Base-by-base conservation (phyloP, 2,888 invertebrate genomes). In the Drosophila pseudotalamancana region DNA sequence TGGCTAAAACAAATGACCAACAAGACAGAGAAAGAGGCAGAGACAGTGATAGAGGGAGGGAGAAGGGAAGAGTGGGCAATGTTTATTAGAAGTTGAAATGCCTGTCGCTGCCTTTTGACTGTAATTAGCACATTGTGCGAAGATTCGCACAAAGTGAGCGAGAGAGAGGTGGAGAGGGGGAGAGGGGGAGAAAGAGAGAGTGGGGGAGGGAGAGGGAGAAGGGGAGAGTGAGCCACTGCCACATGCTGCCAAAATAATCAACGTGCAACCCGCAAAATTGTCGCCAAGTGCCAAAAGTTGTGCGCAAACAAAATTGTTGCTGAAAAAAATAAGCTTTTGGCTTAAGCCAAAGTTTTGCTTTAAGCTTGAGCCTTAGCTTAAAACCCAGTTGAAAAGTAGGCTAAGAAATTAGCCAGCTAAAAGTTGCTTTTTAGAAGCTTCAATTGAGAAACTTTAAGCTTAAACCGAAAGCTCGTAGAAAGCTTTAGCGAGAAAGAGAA, bases 81-180 rank as follows among this genome's bases (percentile, higher is more conserved):
- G 72, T 72, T 72, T 72, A 75, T 72, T 72, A 72, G 76, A 72
- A 72, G 72, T 53, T 72, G 72, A 72, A 72, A 78, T 85, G 78
- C 60, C 82, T 71, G 64, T 57, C 61, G 74, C 56, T 68, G 74
- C 73, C 79, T 78, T 73, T 75, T 69, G 80, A 66, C 68, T 80
- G 85, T 87, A 81, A 81, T 81, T 87, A 81, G 81, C 81, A 87
- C 81, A 87, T 87, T 81, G 87, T 79, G 57, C 53, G 49, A 42
- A 66, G 35, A 54, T 49, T 64, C 57, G 50, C 50, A 60, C 39
- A 37, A n/a, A 21, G 21, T 11, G 18, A 23, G 5, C n/a, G 3
- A 8, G n/a, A 43, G 6, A n/a, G 16, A 16, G 14, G 0, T n/a
- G n/a, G 42, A 5, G 1, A 18, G 18, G 11, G 6, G n/a, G 16